phyloP scores from a whole-genome alignment of 64 coral and sea anemone species.

The Acropora yongei region DNA sequence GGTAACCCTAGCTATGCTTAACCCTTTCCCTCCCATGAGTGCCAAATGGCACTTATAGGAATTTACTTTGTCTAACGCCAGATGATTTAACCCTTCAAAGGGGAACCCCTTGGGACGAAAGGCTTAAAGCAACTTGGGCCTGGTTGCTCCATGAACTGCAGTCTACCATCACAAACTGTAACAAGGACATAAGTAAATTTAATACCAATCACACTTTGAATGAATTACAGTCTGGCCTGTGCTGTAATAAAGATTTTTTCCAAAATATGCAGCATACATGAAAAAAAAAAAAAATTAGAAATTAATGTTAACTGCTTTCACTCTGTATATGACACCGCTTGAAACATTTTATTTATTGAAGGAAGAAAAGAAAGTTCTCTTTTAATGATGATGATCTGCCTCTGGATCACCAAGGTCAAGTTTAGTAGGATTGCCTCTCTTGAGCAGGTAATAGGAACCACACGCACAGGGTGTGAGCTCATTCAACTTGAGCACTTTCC shows the following conservation, averaged over 20 bases:
- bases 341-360: background rate
- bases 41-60: no score
- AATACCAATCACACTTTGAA: slow-evolving; percentile 28
- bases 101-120: no score
- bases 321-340: background rate
- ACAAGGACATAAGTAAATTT: background rate
- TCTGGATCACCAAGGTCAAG: slow-evolving; percentile 41
- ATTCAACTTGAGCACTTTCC: slow-evolving; percentile 86
- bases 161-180: background rate
- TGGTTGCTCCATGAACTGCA: no score
- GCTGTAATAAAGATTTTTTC: background rate
- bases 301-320: background rate
- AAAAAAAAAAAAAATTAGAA: background rate
- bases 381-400: background rate
- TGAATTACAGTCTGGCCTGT: background rate
- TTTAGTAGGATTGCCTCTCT: slow-evolving; percentile 67
- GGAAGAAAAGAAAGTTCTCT: background rate
- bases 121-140: no score
- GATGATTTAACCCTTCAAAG: no score
- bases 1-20: no score
- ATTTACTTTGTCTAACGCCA: no score
- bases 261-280: background rate
- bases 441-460: slow-evolving; percentile 76
- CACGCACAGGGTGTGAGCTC: slow-evolving; percentile 81
- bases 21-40: no score